Conservation (phyloP, 2,888 invertebrate genomes). For the Dicranocentrus wangi region DNA sequence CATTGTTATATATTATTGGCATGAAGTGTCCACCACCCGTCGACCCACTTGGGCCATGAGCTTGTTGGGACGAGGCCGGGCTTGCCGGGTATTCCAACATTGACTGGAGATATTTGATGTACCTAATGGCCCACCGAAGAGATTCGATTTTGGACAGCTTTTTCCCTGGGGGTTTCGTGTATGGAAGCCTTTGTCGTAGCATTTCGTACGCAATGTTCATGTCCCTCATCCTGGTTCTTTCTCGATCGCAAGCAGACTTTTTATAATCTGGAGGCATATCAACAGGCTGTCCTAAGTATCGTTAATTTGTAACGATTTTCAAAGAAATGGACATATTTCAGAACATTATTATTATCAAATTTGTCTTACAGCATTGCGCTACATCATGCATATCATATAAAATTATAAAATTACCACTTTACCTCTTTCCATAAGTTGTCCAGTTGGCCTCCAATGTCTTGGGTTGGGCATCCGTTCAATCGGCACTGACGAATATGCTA, state of each 20-base stretch:
- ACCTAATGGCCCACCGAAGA: conserved; percentile 84
- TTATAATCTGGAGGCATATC: conserved; percentile 81
- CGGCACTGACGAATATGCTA: conserved; percentile 58
- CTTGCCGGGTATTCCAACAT: conserved; percentile 75
- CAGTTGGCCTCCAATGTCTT: conserved; percentile 58
- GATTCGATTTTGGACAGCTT: conserved; percentile 90
- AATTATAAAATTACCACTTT: conserved; percentile 6
- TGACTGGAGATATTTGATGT: conserved; percentile 83
- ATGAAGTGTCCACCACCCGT: conserved; percentile 18
- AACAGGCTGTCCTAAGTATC: conserved; percentile 22
- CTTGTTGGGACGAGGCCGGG: background rate
- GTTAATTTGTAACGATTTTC: background rate
- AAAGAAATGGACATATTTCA: too few relatives aligned
- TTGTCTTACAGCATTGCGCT: too few relatives aligned
- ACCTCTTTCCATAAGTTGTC: conserved; percentile 31
- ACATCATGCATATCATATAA: too few relatives aligned
- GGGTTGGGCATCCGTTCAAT: conserved; percentile 71
- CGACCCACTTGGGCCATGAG: background rate
- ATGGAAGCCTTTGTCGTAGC: conserved; percentile 51
- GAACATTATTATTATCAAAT: too few relatives aligned
- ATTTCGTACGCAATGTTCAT: conserved; percentile 88
- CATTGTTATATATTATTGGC: conserved; percentile 39
- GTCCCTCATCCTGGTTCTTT: conserved; percentile 88
- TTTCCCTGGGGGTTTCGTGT: conserved; percentile 84
- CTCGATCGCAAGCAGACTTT: conserved; percentile 88